A percentile compares a stretch with the other conserved stretches of the same genome.
Evolutionary conservation across 2,113 vertebrate species (phyloP).

Genomic region (Istiophorus platypterus): DNA sequence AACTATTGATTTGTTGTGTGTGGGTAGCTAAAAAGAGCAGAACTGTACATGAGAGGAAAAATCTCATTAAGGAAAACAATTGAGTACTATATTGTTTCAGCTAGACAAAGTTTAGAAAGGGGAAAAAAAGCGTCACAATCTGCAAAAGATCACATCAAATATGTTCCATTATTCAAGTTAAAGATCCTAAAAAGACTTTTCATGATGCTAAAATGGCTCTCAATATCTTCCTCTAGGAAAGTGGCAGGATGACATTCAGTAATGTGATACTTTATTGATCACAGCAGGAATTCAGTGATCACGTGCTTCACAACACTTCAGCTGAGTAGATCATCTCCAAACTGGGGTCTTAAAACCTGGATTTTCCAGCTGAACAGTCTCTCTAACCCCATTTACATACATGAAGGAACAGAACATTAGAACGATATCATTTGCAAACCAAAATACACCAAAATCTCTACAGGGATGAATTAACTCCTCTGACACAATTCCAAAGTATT

Average conservation of each 20-base stretch:
- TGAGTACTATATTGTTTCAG: neutral
- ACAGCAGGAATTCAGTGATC: conserved; percentile 45
- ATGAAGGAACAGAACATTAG: neutral
- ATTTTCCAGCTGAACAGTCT: neutral
- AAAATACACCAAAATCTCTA: neutral
- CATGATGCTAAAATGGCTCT: neutral
- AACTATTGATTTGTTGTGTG: conserved; percentile 48
- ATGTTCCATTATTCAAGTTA: neutral
- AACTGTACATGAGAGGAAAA: neutral
- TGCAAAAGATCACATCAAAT: neutral
- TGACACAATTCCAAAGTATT: neutral
- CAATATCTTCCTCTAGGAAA: conserved; percentile 17
- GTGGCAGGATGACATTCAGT: conserved; percentile 39
- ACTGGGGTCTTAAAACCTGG: conserved; percentile 7
- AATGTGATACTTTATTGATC: conserved; percentile 59
- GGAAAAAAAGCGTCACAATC: neutral
- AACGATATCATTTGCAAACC: neutral
- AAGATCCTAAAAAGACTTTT: neutral
- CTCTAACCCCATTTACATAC: neutral
- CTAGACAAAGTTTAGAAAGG: neutral
- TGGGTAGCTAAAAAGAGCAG: conserved; percentile 11
- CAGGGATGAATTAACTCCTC: neutral
- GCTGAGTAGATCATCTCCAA: conserved; percentile 38
- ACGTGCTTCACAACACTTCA: conserved; percentile 35
- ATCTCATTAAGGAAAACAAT: neutral